A percentile compares a stretch with the other conserved stretches of the same genome.
phyloP scores from a whole-genome alignment of 2,113 vertebrate species.

The Rynchops niger region DNA sequence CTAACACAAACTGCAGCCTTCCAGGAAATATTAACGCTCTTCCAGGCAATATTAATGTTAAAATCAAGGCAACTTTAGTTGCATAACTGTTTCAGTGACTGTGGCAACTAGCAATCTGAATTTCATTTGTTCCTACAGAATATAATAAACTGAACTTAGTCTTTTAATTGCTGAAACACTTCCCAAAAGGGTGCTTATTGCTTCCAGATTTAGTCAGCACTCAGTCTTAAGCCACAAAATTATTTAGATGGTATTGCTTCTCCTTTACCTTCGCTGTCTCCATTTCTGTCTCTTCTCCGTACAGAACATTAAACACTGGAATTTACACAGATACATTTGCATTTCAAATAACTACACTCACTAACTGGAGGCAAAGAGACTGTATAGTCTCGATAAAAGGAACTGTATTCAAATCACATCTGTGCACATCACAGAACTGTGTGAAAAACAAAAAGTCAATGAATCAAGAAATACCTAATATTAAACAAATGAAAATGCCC shows the following conservation, averaged over 20 bases:
- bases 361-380: neutral
- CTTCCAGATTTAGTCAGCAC: neutral
- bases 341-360: neutral
- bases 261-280: neutral
- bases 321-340: neutral
- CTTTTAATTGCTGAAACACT: neutral
- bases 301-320: neutral
- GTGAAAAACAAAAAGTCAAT: neutral
- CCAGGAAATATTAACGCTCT: neutral
- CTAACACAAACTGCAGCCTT: neutral
- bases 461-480: neutral
- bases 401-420: neutral
- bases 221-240: neutral
- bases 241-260: accelerated
- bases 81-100: neutral
- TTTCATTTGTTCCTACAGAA: neutral
- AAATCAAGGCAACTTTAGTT: neutral
- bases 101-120: neutral
- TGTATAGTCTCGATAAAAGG: neutral
- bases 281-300: neutral
- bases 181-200: neutral
- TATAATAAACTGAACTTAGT: neutral
- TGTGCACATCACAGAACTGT: neutral
- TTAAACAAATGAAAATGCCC: neutral
- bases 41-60: neutral